Evolutionary conservation across 2,797 vertebrate genomes (phyloP).

Genomic region (Momotus momota): DNA sequence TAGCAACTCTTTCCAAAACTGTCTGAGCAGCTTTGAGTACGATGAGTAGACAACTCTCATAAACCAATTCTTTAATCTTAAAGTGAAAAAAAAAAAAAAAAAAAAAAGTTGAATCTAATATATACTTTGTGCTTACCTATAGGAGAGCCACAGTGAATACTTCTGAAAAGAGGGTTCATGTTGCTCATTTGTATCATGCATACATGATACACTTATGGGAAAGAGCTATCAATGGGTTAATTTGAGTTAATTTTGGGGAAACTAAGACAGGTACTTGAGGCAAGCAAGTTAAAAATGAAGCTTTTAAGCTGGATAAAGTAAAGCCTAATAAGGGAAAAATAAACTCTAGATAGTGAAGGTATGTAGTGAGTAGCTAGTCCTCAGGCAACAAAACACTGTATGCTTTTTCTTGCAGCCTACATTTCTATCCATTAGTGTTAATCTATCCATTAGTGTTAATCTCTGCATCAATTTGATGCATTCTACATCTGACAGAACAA

Average conservation of each 20-base stretch:
- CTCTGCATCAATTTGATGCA: constrained; percentile 28
- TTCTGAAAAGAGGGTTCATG: background rate
- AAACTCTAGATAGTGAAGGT: background rate
- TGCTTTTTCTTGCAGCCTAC: background rate
- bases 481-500: background rate
- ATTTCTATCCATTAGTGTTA: background rate
- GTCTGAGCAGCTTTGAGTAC: background rate
- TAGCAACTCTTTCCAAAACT: background rate
- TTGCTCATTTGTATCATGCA: rapidly evolving
- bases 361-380: background rate
- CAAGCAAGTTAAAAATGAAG: background rate
- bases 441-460: constrained; percentile 22
- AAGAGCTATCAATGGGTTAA: background rate
- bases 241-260: background rate
- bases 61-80: background rate
- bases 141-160: background rate
- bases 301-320: background rate
- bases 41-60: background rate
- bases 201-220: background rate
- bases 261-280: background rate
- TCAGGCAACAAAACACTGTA: background rate
- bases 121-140: background rate
- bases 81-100: background rate
- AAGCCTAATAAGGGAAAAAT: background rate
- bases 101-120: background rate